These are phyloP conservation scores for Aphyosemion australe DNA, from an alignment of 2,113 vertebrate species.

Conservation along the genomic window DNA sequence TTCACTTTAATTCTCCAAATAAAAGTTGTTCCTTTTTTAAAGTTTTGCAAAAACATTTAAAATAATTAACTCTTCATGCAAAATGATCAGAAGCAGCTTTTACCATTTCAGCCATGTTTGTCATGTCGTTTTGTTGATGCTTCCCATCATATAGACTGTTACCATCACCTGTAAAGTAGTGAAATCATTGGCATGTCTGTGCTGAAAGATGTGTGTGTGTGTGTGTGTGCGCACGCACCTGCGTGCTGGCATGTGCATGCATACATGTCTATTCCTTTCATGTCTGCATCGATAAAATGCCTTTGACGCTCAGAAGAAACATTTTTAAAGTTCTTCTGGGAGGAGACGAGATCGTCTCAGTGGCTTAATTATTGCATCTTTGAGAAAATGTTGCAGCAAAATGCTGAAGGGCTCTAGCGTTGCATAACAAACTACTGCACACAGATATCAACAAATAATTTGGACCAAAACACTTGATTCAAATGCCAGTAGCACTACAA, in stretches of 20 bases:
- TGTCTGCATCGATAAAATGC: background rate
- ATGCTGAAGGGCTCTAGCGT: slow-evolving; percentile 6
- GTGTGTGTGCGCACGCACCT: background rate
- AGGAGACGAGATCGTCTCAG: background rate
- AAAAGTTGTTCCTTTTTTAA: background rate
- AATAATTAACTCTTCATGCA: background rate
- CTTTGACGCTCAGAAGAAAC: background rate
- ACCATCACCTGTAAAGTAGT: background rate
- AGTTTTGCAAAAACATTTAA: background rate
- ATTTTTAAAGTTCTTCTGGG: background rate
- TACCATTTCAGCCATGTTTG: background rate
- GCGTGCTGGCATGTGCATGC: background rate
- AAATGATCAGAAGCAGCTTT: background rate
- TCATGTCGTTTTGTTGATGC: background rate
- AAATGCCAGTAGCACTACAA: background rate
- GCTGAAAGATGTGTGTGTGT: too few species aligned
- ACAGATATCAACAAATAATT: slow-evolving; percentile 10
- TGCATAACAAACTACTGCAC: slow-evolving; percentile 15
- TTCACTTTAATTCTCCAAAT: background rate
- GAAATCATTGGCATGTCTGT: background rate
- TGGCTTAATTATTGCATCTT: slow-evolving; percentile 15
- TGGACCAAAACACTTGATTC: slow-evolving; percentile 13
- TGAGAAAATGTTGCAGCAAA: slow-evolving; percentile 8
- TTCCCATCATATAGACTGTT: background rate
- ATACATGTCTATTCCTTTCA: background rate